phyloP scores from a whole-genome alignment of 2,113 vertebrate species.

The Oryzias melastigma region DNA sequence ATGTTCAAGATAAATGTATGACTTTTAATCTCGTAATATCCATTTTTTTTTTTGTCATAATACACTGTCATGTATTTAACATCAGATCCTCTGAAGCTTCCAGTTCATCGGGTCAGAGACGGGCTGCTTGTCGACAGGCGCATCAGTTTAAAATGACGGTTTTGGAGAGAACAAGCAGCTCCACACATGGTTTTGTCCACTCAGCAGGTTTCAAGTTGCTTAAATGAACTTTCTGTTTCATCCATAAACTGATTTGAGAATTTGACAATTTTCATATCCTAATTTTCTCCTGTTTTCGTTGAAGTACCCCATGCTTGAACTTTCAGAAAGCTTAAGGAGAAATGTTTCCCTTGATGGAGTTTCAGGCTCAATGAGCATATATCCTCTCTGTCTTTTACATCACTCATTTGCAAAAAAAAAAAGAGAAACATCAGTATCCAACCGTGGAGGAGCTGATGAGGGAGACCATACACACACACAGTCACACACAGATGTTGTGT shows the following conservation, averaged over 20 bases:
- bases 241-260: neutral
- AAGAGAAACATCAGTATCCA: constrained; percentile 27
- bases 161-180: neutral
- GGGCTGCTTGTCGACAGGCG: too few relatives aligned
- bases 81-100: too few relatives aligned
- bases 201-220: neutral
- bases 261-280: neutral
- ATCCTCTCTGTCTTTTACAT: constrained; percentile 49
- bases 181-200: neutral
- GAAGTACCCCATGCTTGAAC: neutral
- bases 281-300: neutral
- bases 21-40: too few relatives aligned
- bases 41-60: too few relatives aligned
- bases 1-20: too few relatives aligned
- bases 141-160: neutral
- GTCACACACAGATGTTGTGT: constrained; percentile 30
- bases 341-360: constrained; percentile 32
- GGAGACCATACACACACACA: constrained; percentile 24
- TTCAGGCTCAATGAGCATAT: constrained; percentile 41
- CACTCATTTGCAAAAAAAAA: constrained; percentile 31
- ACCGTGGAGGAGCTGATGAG: constrained; percentile 43
- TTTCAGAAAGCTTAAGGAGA: constrained; percentile 15
- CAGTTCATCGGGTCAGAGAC: too few relatives aligned
- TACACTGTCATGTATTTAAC: too few relatives aligned
- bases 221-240: neutral